Evolutionary conservation across 1,140 invertebrate genomes (phyloP).

Genomic region (Hycleus cichorii): DNA sequence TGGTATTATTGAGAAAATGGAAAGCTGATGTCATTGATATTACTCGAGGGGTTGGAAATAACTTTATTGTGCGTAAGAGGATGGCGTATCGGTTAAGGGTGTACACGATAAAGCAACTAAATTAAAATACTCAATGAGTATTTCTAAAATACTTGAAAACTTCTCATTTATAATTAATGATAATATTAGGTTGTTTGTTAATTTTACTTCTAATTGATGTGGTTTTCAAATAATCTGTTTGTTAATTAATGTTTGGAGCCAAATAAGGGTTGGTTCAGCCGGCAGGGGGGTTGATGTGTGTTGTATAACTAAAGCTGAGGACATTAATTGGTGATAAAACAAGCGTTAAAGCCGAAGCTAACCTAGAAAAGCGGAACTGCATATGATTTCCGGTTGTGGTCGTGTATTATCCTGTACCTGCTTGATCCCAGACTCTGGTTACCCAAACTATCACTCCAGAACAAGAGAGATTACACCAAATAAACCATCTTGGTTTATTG

Average conservation of each 20-base stretch:
- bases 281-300: neutral
- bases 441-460: neutral
- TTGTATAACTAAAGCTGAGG: slow-evolving; percentile 6
- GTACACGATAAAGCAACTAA: slow-evolving; percentile 4
- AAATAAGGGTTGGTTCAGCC: neutral
- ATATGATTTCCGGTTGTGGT: slow-evolving; percentile 18
- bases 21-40: slow-evolving; percentile 27
- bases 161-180: too few species aligned
- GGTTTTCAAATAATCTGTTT: neutral
- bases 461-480: neutral
- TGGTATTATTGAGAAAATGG: slow-evolving; percentile 24
- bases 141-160: slow-evolving; percentile 4
- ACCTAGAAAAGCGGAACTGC: slow-evolving; percentile 11
- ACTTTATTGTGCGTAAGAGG: slow-evolving; percentile 24
- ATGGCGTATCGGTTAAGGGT: slow-evolving; percentile 1
- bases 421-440: slow-evolving; percentile 6
- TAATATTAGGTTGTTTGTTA: too few species aligned
- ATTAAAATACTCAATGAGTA: slow-evolving; percentile 22
- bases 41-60: slow-evolving; percentile 26
- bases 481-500: neutral
- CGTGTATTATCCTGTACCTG: slow-evolving; percentile 1
- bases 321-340: slow-evolving; percentile 15
- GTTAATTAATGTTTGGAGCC: neutral
- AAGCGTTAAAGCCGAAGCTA: slow-evolving; percentile 7
- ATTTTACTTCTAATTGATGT: neutral